Percentiles rank a stretch among this genome's conserved stretches.
phyloP scores from a whole-genome alignment of 2,113 vertebrate species.

The Ailuropoda melanoleuca region DNA sequence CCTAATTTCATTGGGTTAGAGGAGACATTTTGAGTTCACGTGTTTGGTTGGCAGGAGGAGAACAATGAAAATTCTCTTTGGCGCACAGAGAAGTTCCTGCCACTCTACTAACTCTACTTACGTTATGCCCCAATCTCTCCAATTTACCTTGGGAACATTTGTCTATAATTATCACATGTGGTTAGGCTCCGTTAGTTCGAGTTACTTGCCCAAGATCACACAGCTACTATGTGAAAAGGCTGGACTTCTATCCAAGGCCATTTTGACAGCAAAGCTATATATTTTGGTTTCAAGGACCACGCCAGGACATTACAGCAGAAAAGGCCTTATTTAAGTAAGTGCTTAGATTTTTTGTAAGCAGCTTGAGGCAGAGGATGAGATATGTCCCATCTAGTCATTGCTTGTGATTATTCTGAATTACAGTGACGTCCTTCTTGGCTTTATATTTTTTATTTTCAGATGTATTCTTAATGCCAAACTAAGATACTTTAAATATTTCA shows the following conservation, averaged over 20 bases:
- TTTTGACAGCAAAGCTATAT: background rate
- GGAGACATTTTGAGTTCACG: background rate
- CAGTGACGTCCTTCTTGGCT: background rate
- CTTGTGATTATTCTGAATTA: background rate
- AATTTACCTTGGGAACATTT: background rate
- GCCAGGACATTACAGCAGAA: background rate
- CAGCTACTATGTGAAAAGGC: background rate
- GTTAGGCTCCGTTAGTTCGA: background rate
- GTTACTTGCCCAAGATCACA: background rate
- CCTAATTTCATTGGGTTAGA: background rate
- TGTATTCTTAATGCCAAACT: slow-evolving; percentile 24
- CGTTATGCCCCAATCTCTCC: background rate
- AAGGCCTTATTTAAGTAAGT: background rate
- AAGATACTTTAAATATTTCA: slow-evolving; percentile 60
- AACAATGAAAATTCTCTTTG: background rate
- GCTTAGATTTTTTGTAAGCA: background rate
- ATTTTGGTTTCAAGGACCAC: background rate
- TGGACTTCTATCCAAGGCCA: background rate
- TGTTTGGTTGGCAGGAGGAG: background rate
- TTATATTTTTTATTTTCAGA: background rate
- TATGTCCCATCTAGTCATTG: background rate
- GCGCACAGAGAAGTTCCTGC: background rate
- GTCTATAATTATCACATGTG: background rate
- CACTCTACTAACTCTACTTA: background rate
- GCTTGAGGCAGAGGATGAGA: background rate